Conservation (phyloP, 2,113 vertebrate genomes). For the Pithys albifrons region DNA sequence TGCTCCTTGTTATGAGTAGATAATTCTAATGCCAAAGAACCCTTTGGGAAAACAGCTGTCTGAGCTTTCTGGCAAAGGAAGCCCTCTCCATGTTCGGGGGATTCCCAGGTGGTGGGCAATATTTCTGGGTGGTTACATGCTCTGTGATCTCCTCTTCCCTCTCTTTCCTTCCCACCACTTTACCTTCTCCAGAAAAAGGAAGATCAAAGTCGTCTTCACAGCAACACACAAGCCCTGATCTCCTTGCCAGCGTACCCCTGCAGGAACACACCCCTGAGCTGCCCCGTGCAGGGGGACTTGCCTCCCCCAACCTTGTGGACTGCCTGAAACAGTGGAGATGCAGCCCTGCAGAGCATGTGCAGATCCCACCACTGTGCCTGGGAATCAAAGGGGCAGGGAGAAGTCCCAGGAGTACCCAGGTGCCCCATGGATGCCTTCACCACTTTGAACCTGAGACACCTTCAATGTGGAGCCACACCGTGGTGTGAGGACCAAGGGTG, state of each 20-base stretch:
- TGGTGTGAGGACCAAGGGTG: background rate
- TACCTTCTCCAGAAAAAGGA: background rate
- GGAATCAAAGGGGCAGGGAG: background rate
- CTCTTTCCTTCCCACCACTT: background rate
- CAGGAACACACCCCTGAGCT: background rate
- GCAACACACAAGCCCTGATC: background rate
- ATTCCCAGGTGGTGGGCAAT: slow-evolving; percentile 38
- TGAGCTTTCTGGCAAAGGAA: slow-evolving; percentile 40
- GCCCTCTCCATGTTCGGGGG: background rate
- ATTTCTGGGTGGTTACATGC: background rate
- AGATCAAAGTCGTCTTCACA: background rate
- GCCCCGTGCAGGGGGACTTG: accelerated
- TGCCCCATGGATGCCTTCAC: background rate
- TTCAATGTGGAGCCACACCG: background rate
- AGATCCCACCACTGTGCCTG: background rate
- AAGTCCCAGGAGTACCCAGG: background rate
- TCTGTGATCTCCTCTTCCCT: background rate
- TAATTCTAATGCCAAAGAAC: background rate
- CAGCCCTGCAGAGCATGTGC: background rate
- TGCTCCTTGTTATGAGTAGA: background rate
- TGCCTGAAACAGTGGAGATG: background rate
- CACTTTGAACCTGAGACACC: background rate
- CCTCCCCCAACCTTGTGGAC: accelerated
- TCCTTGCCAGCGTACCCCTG: background rate
- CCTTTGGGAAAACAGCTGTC: slow-evolving; percentile 51